Base-by-base conservation (phyloP, 2,888 invertebrate genomes). In the Callinectes sapidus region DNA sequence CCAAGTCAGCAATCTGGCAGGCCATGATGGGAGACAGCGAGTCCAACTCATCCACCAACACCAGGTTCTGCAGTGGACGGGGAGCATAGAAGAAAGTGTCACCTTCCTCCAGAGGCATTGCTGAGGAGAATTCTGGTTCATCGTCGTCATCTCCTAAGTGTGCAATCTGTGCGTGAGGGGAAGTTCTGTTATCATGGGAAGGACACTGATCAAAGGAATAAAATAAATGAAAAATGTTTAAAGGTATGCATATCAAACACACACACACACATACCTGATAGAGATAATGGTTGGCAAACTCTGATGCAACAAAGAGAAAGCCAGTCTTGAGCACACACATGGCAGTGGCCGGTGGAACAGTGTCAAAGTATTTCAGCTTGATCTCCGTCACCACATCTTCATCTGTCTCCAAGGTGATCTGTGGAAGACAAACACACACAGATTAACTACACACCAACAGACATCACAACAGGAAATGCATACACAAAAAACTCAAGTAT, bases 51-150 rank as follows among this genome's bases (percentile, higher is more conserved):
- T 99, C 99, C 13, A 99, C 99, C 95, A 99, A 96, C 0, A 99
- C 98, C 77, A 99, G 97, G 96, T 99, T 99, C 95, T 98, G 97
- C 1, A 99, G 96, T 0, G 98, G 97, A 95, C 99, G 96, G 0
- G 99, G 99, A 0, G 98, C 99, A 96, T 99, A 99, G 96, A 99
- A 99, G 96, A 99, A 99, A 0, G 99, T 99, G 95, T 99, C 99
- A 13, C 99, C 99, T 96, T 99, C 99, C 96, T 99, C 99, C 87
- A 90, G 96, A 0, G 99, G 99, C 98, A 99, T 99, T 0, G 99
- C 98, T 28, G 99, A 99, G 96, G 99, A 99, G 96, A 99, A 99
- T 95, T 99, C 99, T 0, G 99, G 98, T 95, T 99, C 99, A 96
- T 99, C 99, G 95, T 99, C 99, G 95, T 99, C 99, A 96, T 99